Evolutionary conservation across 2,113 vertebrate genomes (phyloP).

Genomic region (Oreochromis tanganicae): DNA sequence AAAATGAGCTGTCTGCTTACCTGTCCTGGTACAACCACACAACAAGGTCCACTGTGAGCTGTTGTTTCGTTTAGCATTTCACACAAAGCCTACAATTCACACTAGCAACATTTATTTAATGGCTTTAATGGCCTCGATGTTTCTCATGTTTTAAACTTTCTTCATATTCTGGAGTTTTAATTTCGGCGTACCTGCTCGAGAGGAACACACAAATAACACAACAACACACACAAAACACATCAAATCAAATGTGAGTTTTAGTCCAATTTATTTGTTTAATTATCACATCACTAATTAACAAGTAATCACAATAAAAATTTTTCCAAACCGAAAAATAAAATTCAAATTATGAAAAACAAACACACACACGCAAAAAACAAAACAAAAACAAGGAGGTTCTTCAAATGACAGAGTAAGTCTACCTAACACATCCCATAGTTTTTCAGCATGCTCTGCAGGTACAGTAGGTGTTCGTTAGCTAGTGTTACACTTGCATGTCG

Average conservation of each 20-base stretch:
- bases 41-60: background rate
- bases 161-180: background rate
- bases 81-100: background rate
- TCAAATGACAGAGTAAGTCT: constrained; percentile 54
- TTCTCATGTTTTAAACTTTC: background rate
- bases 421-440: constrained; percentile 56
- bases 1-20: background rate
- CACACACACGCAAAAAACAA: background rate
- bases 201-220: background rate
- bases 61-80: background rate
- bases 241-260: constrained; percentile 8
- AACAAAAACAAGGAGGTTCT: constrained; percentile 43
- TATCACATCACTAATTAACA: constrained; percentile 80
- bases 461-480: constrained; percentile 28
- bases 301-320: constrained; percentile 76
- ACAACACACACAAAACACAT: background rate
- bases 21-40: background rate
- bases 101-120: accelerated
- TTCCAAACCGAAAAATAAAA: constrained; percentile 54
- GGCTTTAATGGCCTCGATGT: background rate
- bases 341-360: constrained; percentile 52
- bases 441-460: constrained; percentile 60
- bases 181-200: accelerated
- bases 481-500: constrained; percentile 42
- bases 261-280: constrained; percentile 75